Percentiles rank a stretch among this genome's conserved stretches.
phyloP scores from a whole-genome alignment of 2,113 vertebrate species.

The Tenebrosternarchus preto region DNA sequence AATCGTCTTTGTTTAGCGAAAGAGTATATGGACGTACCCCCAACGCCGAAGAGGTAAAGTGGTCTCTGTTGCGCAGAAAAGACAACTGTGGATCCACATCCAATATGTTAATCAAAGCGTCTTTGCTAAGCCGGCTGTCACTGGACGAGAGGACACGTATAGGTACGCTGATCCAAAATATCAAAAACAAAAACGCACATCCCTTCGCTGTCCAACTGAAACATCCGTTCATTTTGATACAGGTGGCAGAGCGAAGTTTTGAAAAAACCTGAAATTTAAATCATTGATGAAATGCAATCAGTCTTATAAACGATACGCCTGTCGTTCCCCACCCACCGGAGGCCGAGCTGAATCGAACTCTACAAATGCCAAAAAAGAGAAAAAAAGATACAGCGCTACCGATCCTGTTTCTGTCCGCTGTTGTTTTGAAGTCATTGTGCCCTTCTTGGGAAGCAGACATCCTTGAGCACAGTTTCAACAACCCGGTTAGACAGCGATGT shows the following conservation, averaged over 20 bases:
- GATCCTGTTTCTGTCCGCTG: neutral
- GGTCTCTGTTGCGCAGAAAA: no score
- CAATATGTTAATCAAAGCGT: no score
- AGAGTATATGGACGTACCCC: no score
- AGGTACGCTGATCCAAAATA: neutral
- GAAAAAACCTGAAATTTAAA: neutral
- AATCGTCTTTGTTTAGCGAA: no score
- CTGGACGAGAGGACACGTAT: neutral
- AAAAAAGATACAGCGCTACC: neutral
- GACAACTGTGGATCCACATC: no score
- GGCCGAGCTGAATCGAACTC: no score
- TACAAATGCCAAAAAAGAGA: no score
- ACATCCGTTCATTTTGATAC: neutral
- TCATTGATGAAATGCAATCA: neutral
- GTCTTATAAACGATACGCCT: neutral
- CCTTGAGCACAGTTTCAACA: slow-evolving; percentile 59
- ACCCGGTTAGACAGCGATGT: neutral
- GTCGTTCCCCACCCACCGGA: neutral
- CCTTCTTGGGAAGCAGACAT: slow-evolving; percentile 58
- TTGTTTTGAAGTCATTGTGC: slow-evolving; percentile 40
- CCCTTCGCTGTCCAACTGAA: neutral
- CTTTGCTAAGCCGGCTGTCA: no score
- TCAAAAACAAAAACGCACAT: neutral
- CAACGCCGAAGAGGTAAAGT: no score
- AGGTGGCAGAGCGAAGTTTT: no score